Conservation (phyloP, 2,888 invertebrate species). For the Synanthedon vespiformis region DNA sequence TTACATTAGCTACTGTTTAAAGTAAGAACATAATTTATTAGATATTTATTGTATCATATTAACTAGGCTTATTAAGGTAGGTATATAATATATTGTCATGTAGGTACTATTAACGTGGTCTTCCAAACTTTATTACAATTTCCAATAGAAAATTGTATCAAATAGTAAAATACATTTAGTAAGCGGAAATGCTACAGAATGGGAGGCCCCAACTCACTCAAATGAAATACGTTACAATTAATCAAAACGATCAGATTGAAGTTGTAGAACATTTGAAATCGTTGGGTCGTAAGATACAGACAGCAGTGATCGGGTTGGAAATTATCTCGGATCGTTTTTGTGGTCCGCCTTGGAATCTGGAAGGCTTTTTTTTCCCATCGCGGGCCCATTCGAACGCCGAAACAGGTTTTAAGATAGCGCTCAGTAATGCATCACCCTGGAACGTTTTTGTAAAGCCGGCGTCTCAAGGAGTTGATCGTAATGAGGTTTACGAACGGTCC, state of each 20-base stretch:
- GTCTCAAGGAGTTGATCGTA: conserved; percentile 52
- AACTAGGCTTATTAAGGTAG: too few relatives aligned
- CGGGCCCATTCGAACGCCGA: conserved; percentile 53
- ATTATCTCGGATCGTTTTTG: conserved; percentile 67
- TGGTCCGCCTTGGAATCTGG: conserved; percentile 66
- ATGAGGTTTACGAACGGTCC: conserved; percentile 51
- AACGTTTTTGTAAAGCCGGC: conserved; percentile 62
- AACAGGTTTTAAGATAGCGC: conserved; percentile 70
- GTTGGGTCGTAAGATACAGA: not conserved
- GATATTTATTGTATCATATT: too few relatives aligned
- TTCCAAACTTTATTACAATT: too few relatives aligned
- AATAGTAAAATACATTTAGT: too few relatives aligned
- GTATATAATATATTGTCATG: too few relatives aligned
- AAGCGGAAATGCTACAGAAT: too few relatives aligned
- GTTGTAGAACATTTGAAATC: conserved; percentile 38
- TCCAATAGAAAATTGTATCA: too few relatives aligned
- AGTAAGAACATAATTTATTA: too few relatives aligned
- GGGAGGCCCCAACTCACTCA: too few relatives aligned
- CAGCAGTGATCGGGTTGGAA: conserved; percentile 13
- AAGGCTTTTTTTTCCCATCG: conserved; percentile 58
- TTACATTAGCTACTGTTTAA: too few relatives aligned
- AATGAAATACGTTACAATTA: conserved; percentile 11
- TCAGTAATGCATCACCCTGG: conserved; percentile 65
- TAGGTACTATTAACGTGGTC: too few relatives aligned
- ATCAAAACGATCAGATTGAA: conserved; percentile 38